A percentile compares a stretch with the other conserved stretches of the same genome.
phyloP scores from a whole-genome alignment of 2,797 vertebrate genomes.

The Geotrypetes seraphini region DNA sequence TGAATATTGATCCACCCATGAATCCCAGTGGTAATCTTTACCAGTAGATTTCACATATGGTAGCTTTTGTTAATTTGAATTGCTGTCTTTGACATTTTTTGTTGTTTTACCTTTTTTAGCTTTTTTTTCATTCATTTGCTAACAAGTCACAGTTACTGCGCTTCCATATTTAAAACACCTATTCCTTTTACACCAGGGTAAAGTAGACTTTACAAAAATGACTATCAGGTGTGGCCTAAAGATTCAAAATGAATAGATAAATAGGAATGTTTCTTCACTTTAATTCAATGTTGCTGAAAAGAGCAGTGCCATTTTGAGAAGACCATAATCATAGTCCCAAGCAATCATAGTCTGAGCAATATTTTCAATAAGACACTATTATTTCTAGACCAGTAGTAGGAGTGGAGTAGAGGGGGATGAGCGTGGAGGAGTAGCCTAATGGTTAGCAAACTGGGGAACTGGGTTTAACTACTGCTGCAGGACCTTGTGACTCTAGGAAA shows the following conservation, averaged over 20 bases:
- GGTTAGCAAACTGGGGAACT: too few species aligned
- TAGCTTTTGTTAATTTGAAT: too few species aligned
- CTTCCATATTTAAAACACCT: background rate
- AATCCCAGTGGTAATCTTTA: too few species aligned
- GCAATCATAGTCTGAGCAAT: slow-evolving; percentile 17
- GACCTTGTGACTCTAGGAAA: too few species aligned
- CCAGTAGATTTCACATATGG: too few species aligned
- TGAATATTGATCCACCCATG: too few species aligned
- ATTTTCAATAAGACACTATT: slow-evolving; percentile 13
- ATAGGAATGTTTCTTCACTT: slow-evolving; percentile 13
- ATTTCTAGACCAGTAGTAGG: too few species aligned
- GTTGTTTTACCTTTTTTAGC: slow-evolving; percentile 29
- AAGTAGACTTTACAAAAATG: background rate
- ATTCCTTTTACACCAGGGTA: slow-evolving; percentile 44
- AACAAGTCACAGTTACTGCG: slow-evolving; percentile 18
- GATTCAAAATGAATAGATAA: slow-evolving; percentile 34
- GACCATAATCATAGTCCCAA: slow-evolving; percentile 23
- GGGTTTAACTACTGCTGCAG: too few species aligned
- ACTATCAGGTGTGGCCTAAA: slow-evolving; percentile 1
- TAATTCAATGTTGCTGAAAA: slow-evolving; percentile 17
- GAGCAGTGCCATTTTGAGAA: slow-evolving; percentile 24
- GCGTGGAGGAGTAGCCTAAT: too few species aligned
- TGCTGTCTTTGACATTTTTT: too few species aligned
- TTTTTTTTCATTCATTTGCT: slow-evolving; percentile 16
- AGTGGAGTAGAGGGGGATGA: too few species aligned